phyloP scores from a whole-genome alignment of 2,888 invertebrate species.

The Hanleya hanleyi region DNA sequence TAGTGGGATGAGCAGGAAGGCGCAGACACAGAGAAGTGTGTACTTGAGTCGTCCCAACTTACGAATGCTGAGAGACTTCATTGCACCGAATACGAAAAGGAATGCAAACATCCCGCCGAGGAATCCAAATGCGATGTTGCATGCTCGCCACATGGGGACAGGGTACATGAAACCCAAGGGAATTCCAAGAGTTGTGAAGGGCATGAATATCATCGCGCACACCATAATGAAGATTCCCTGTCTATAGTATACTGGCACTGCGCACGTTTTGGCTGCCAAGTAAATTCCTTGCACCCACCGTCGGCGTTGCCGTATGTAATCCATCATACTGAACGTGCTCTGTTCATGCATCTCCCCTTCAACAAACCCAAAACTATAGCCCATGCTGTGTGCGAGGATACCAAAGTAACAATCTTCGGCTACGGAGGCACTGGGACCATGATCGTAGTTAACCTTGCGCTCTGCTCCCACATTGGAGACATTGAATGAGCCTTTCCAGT shows the following conservation, averaged over 20 bases:
- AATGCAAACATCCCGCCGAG: conserved; percentile 52
- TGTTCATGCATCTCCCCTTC: conserved; percentile 66
- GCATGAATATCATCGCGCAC: conserved; percentile 52
- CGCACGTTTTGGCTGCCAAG: conserved; percentile 47
- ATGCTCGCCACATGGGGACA: conserved; percentile 44
- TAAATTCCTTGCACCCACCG: conserved; percentile 64
- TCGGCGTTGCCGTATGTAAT: conserved; percentile 58
- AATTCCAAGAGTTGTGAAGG: conserved; percentile 51
- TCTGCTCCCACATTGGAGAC: conserved; percentile 60
- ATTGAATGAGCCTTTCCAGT: conserved; percentile 66
- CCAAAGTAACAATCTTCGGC: conserved; percentile 65
- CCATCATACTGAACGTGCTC: conserved; percentile 58
- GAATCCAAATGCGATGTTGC: conserved; percentile 46
- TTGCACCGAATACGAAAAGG: conserved; percentile 54
- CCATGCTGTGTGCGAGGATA: conserved; percentile 55
- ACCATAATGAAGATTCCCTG: conserved; percentile 54
- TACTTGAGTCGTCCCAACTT: conserved; percentile 44
- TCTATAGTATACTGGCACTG: conserved; percentile 53
- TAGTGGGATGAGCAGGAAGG: conserved; percentile 44
- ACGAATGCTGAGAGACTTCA: conserved; percentile 54
- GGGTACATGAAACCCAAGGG: conserved; percentile 49
- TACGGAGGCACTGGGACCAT: conserved; percentile 59
- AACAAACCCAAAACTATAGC: conserved; percentile 61
- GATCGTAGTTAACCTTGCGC: conserved; percentile 53
- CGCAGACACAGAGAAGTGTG: conserved; percentile 42